These are phyloP conservation scores for Harmothoe impar DNA, from an alignment of 2,888 invertebrate genomes.

Conservation along the genomic window DNA sequence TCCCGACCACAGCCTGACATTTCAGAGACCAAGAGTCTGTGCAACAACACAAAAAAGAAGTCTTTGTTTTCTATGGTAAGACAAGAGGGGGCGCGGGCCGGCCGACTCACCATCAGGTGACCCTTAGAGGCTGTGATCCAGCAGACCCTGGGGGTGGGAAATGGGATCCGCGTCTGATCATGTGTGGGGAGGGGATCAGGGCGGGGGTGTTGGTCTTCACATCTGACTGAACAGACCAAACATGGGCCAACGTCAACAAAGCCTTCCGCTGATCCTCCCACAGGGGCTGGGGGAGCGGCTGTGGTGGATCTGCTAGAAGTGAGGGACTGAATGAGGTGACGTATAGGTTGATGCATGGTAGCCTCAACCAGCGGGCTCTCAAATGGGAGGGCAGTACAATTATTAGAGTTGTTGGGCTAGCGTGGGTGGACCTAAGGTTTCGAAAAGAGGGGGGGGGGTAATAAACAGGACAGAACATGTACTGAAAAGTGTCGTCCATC, in stretches of 20 bases:
- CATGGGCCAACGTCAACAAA: conserved; percentile 20
- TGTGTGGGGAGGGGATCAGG: conserved; percentile 29
- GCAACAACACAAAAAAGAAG: background rate
- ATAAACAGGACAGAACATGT: no score
- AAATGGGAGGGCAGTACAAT: no score
- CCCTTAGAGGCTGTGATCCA: background rate
- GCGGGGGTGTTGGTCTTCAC: conserved; percentile 30
- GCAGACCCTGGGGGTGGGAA: conserved; percentile 10
- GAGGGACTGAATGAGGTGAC: background rate
- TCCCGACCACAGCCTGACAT: no score
- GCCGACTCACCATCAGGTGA: background rate
- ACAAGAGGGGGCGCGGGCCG: background rate
- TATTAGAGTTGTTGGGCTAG: no score
- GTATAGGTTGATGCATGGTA: background rate
- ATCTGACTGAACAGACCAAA: conserved; percentile 13
- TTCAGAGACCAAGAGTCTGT: no score
- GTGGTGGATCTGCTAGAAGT: background rate
- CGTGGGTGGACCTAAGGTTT: no score
- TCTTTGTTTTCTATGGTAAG: background rate
- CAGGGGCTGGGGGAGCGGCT: background rate
- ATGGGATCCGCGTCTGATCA: conserved; percentile 25
- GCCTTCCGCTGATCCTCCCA: conserved; percentile 14
- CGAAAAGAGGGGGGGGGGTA: no score
- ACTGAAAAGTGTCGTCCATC: no score
- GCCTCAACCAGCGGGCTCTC: no score